A percentile compares a stretch with the other conserved stretches of the same genome.
Conservation (phyloP, 1,140 invertebrate genomes). For the Trichonephila inaurata region DNA sequence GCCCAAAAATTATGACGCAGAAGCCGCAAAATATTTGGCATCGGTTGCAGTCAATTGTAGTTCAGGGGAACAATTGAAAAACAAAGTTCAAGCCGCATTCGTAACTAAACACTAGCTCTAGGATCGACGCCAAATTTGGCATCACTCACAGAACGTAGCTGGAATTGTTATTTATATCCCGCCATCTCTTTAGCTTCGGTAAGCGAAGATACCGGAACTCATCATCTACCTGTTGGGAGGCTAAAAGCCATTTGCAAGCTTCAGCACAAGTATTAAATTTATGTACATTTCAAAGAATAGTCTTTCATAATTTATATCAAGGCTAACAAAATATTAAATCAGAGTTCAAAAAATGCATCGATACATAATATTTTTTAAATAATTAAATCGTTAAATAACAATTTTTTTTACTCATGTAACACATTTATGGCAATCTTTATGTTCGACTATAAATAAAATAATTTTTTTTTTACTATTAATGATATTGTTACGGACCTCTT, state of each 20-base stretch:
- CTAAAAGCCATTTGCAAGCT: background rate
- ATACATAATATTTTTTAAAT: too few relatives aligned
- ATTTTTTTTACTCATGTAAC: too few relatives aligned
- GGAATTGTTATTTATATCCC: conserved; percentile 56
- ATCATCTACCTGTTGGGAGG: conserved; percentile 39
- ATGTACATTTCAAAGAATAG: too few relatives aligned
- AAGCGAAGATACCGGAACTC: background rate
- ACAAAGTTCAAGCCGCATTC: conserved; percentile 51
- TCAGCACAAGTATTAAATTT: background rate
- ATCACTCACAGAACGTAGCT: background rate
- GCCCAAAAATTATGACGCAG: background rate
- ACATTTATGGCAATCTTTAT: too few relatives aligned
- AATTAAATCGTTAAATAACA: too few relatives aligned
- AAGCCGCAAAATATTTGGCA: background rate
- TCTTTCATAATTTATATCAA: too few relatives aligned
- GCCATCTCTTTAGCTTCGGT: background rate
- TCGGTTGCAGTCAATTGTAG: conserved; percentile 3
- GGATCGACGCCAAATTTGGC: conserved; percentile 71
- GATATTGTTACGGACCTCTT: too few relatives aligned
- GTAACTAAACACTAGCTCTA: conserved; percentile 36
- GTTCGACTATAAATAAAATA: too few relatives aligned
- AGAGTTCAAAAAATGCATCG: too few relatives aligned
- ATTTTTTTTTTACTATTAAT: too few relatives aligned
- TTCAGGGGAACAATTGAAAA: conserved; percentile 55
- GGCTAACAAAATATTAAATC: too few relatives aligned